Evolutionary conservation across 1,140 invertebrate species (phyloP).

Genomic region (Sitophilus oryzae): DNA sequence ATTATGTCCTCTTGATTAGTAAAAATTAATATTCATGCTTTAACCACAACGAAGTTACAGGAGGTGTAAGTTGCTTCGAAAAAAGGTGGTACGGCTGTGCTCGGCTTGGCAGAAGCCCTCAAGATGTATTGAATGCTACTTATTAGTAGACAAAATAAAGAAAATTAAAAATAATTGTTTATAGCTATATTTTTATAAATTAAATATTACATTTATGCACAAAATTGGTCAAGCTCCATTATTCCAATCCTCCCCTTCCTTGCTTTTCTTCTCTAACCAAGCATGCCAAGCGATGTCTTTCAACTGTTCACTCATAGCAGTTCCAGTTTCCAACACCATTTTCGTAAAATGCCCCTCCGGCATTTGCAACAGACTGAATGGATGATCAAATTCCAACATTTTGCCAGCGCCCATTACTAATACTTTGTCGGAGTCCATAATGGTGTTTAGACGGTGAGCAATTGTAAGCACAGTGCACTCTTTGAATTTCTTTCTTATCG

Average conservation of each 20-base stretch:
- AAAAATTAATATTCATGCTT: too few relatives aligned
- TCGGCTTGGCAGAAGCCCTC: too few relatives aligned
- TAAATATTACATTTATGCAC: neutral
- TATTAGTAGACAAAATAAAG: too few relatives aligned
- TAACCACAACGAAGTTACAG: too few relatives aligned
- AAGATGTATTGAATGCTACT: too few relatives aligned
- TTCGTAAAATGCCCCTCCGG: slow-evolving; percentile 59
- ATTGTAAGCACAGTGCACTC: slow-evolving; percentile 68
- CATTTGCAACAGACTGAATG: slow-evolving; percentile 36
- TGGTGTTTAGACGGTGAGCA: slow-evolving; percentile 51
- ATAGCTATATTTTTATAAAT: too few relatives aligned
- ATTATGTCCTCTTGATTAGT: too few relatives aligned
- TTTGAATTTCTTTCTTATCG: slow-evolving; percentile 53
- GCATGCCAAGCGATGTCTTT: slow-evolving; percentile 24
- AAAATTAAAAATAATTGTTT: too few relatives aligned
- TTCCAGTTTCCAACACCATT: slow-evolving; percentile 58
- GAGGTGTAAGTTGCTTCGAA: too few relatives aligned
- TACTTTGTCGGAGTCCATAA: slow-evolving; percentile 44
- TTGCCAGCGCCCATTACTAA: slow-evolving; percentile 41
- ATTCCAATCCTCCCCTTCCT: neutral
- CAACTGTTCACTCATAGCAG: slow-evolving; percentile 27
- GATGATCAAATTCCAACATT: slow-evolving; percentile 42
- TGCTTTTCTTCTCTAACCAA: slow-evolving; percentile 12
- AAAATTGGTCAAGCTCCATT: neutral
- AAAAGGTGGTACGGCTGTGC: too few relatives aligned